Base-by-base conservation (phyloP, 2,888 invertebrate genomes). In the Tubulanus polymorphus region DNA sequence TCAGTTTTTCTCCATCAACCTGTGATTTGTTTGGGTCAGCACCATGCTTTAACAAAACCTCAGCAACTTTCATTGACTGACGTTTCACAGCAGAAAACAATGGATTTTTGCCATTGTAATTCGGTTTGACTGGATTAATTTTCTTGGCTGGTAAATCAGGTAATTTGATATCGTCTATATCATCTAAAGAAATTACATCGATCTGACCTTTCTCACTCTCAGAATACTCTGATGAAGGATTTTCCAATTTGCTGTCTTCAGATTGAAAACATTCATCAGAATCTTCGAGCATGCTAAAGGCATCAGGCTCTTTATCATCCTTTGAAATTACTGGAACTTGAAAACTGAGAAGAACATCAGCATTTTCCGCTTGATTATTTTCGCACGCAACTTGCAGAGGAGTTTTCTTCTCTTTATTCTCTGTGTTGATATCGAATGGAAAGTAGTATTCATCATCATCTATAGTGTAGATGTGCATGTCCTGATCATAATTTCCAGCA, bases 371-470 rank as follows among this genome's bases (percentile, higher is more conserved):
- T 10, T 65, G 60, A 35, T 69, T 84, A 57, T 64, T 61, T 30
- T 67, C 89, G 75, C 92, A 88, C 12, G 95, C 91, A 59, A 93
- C 86, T 73, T 92, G 87, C 25, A 95, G 81, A 23, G 92, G 88
- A 1, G 92, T 91, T 80, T 93, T 93, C 15, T 55, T 86, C 28
- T 90, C 89, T 2, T 89, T 85, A 80, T 73, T 71, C 20, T 60
- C 60, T 46, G 89, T 87, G 80, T 97, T 97, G 49, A 95, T 85
- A 80, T 96, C 94, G 75, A 94, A 93, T n/a, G 93, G 87, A 78
- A 90, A 85, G 26, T 85, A 84, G 54, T 87, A 84, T 20, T 88
- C 88, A 1, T 85, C 83, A 32, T 83, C 81, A 73, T 91, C 90
- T 54, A 87, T 86, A 79, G 55, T 78, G 57, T 69, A 62, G 52